A percentile compares a stretch with the other conserved stretches of the same genome.
Evolutionary conservation across 2,113 vertebrate genomes (phyloP).

Genomic region (Coregonus clupeaformis): DNA sequence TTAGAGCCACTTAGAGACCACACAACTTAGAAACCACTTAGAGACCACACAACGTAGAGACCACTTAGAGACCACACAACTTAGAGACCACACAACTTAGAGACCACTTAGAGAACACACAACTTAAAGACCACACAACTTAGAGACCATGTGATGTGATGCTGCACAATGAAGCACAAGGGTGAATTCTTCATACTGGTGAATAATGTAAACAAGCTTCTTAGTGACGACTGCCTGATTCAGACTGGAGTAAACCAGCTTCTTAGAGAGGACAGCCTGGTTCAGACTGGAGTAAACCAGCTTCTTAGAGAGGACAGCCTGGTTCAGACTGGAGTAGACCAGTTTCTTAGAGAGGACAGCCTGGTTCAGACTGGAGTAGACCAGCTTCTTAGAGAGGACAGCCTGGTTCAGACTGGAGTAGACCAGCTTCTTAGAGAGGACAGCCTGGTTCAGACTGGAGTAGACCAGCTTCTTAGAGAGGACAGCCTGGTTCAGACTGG

Average conservation of each 20-base stretch:
- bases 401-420: slow-evolving; percentile 24
- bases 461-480: slow-evolving; percentile 28
- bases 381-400: slow-evolving; percentile 14
- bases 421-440: slow-evolving; percentile 24
- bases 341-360: slow-evolving; percentile 5
- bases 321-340: slow-evolving; percentile 33
- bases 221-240: slow-evolving; percentile 61
- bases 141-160: slow-evolving; percentile 47
- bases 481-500: slow-evolving; percentile 9
- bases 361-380: slow-evolving; percentile 32
- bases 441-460: slow-evolving; percentile 20
- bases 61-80: slow-evolving; percentile 25
- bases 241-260: slow-evolving; percentile 26
- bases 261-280: slow-evolving; percentile 17
- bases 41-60: background rate
- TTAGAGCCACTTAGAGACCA: slow-evolving; percentile 17
- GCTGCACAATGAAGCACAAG: slow-evolving; percentile 45
- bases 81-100: slow-evolving; percentile 50
- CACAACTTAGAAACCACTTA: slow-evolving; percentile 40
- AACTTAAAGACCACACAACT: no score
- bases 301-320: slow-evolving; percentile 9
- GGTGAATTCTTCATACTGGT: slow-evolving; percentile 60
- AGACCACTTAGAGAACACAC: slow-evolving; percentile 40
- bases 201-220: slow-evolving; percentile 65
- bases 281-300: slow-evolving; percentile 29